Evolutionary conservation across 2,888 invertebrate genomes (phyloP).

Genomic region (Nomada ruficornis): DNA sequence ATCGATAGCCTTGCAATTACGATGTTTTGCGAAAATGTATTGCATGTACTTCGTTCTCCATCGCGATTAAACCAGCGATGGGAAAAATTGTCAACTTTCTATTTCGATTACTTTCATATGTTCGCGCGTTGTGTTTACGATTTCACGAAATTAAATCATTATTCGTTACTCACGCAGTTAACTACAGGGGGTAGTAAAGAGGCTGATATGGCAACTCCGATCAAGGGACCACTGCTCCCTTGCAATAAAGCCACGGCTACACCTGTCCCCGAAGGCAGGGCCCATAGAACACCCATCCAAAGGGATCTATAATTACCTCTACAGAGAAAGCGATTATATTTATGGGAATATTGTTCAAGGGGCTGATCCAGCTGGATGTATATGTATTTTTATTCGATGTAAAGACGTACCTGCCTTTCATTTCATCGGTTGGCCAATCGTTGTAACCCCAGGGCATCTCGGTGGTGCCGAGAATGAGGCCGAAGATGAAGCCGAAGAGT

Average conservation of each 20-base stretch:
- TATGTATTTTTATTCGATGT: neutral
- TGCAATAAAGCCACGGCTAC: slow-evolving; percentile 94
- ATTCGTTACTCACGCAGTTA: slow-evolving; percentile 89
- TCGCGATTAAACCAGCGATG: neutral
- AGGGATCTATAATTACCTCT: slow-evolving; percentile 90
- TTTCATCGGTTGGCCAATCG: slow-evolving; percentile 92
- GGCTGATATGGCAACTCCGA: slow-evolving; percentile 96
- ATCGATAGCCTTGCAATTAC: slow-evolving; percentile 19
- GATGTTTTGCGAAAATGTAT: neutral
- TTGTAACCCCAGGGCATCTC: slow-evolving; percentile 91
- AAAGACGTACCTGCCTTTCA: slow-evolving; percentile 89
- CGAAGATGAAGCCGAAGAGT: slow-evolving; percentile 92
- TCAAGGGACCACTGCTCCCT: slow-evolving; percentile 93
- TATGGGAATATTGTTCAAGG: too few species aligned
- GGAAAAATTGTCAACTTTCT: neutral
- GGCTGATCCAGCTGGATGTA: too few species aligned
- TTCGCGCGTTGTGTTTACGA: neutral
- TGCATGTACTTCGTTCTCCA: neutral
- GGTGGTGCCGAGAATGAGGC: slow-evolving; percentile 90
- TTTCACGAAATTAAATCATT: neutral
- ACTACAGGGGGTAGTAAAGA: slow-evolving; percentile 94
- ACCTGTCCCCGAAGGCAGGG: slow-evolving; percentile 91
- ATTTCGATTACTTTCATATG: neutral
- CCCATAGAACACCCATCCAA: slow-evolving; percentile 92
- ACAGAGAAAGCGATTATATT: slow-evolving; percentile 21